Conservation (phyloP, 2,888 invertebrate genomes). For the Lissocephala sabroskyi region DNA sequence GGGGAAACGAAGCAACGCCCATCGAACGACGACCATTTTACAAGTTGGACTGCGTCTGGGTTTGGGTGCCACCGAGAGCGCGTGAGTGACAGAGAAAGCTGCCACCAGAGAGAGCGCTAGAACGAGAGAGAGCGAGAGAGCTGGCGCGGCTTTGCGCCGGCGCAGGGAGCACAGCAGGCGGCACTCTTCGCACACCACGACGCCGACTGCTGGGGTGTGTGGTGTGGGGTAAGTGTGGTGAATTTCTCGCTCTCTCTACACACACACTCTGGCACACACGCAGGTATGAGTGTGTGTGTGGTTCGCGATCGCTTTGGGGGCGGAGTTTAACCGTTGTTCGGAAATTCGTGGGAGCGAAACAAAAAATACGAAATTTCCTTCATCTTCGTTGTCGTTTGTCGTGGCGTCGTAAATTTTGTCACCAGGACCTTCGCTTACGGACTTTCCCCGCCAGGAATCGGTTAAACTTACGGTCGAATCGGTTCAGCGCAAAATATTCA, state of each 20-base stretch:
- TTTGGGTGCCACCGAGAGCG: conserved; percentile 18
- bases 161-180: conserved; percentile 31
- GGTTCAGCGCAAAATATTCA: no score
- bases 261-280: conserved; percentile 5
- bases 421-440: no score
- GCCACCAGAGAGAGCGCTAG: no score
- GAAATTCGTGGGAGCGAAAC: no score
- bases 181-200: conserved; percentile 30
- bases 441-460: no score
- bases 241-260: conserved; percentile 28
- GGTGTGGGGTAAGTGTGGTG: conserved; percentile 43
- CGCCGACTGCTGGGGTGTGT: no score
- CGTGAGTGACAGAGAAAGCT: conserved; percentile 9
- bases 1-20: conserved; percentile 46
- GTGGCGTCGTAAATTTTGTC: no score
- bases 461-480: no score
- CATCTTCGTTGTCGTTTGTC: no score
- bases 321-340: conserved; percentile 34
- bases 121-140: not conserved
- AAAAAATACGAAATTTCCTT: not conserved
- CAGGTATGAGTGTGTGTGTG: not conserved
- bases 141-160: conserved; percentile 22
- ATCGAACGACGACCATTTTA: conserved; percentile 55
- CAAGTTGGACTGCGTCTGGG: conserved; percentile 30
- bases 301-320: conserved; percentile 52